Percentiles rank a stretch among this genome's conserved stretches.
These are phyloP conservation scores for Bombus soroeensis DNA, from an alignment of 1,140 invertebrate genomes.

Conservation along the genomic window DNA sequence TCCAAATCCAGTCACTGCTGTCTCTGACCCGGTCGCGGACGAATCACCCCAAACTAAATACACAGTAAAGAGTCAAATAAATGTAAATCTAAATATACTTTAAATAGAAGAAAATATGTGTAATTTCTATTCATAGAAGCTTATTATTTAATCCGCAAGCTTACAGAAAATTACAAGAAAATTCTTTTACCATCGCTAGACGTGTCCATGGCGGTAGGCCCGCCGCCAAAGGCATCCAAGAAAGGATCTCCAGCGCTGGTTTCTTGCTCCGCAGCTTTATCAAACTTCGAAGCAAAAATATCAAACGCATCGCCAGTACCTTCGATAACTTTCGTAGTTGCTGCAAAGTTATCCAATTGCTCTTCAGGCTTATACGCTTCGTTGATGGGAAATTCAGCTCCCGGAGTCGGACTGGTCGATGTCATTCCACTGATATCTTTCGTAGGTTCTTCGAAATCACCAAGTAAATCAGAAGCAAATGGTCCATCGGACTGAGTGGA, in stretches of 20 bases:
- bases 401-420: slow-evolving; percentile 69
- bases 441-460: slow-evolving; percentile 68
- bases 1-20: slow-evolving; percentile 85
- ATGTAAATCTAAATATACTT: not conserved
- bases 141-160: not conserved
- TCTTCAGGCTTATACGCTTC: slow-evolving; percentile 66
- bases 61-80: not conserved
- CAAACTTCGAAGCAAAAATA: slow-evolving; percentile 94
- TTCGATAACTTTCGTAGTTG: slow-evolving; percentile 80
- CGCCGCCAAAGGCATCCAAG: slow-evolving; percentile 83
- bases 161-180: slow-evolving; percentile 3
- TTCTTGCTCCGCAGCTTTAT: slow-evolving; percentile 85
- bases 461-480: slow-evolving; percentile 72
- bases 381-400: slow-evolving; percentile 70
- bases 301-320: slow-evolving; percentile 87
- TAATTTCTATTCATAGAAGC: not conserved
- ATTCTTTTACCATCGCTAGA: slow-evolving; percentile 80
- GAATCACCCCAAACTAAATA: slow-evolving; percentile 85
- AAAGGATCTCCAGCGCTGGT: slow-evolving; percentile 80
- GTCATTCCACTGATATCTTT: slow-evolving; percentile 43
- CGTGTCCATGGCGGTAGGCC: slow-evolving; percentile 78
- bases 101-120: not conserved
- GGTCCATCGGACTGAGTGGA: slow-evolving; percentile 11
- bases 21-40: slow-evolving; percentile 75
- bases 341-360: slow-evolving; percentile 71